Base-by-base conservation (phyloP, 2,888 invertebrate species). In the Tiliacea citrago region DNA sequence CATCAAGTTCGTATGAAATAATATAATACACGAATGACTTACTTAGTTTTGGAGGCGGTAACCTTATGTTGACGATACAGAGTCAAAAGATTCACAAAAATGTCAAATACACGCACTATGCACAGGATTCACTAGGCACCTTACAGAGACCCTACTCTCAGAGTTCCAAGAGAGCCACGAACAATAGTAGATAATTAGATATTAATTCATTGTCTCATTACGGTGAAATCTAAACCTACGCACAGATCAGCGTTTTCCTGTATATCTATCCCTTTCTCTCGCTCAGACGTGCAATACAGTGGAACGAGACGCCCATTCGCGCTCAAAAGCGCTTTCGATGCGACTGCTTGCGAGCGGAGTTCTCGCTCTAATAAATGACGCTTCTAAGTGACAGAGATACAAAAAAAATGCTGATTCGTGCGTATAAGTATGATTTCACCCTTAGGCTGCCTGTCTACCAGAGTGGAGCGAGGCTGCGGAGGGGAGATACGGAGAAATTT, bases 31-130 rank as follows among this genome's bases (percentile, higher is more conserved):
- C 24, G 60, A 75, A 79, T 69, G 69, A 86, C 77, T 75, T 81
- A 87, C 58, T 77, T 78, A 88, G 81, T 83, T 88, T 89, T 88
- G 88, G 87, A 87, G 81, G 80, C 88, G 89, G 89, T 89, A 89
- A 89, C 89, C 84, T 85, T 88, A 86, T 77, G 83, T 73, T 74
- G 73, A 84, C 65, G 42, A 73, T 71, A 69, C 35, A 63, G 21
- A 75, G 72, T 73, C 74, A 70, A 75, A 63, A 51, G 65, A 60
- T 73, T 49, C 16, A 57, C 73, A 70, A 61, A 73, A 60, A 51
- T 60, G n/a, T 51, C 42, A n/a, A 68, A 57, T 39, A 51, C 53
- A 72, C 47, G 55, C 63, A n/a, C 24, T 63, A 55, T 24, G 60
- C 70, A 53, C 49, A 49, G 24, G 29, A 45, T 42, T 62, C 29